Percentiles rank a stretch among this genome's conserved stretches.
Conservation (phyloP, 1,140 invertebrate species). For the Scaptodrosophila lebanonensis region DNA sequence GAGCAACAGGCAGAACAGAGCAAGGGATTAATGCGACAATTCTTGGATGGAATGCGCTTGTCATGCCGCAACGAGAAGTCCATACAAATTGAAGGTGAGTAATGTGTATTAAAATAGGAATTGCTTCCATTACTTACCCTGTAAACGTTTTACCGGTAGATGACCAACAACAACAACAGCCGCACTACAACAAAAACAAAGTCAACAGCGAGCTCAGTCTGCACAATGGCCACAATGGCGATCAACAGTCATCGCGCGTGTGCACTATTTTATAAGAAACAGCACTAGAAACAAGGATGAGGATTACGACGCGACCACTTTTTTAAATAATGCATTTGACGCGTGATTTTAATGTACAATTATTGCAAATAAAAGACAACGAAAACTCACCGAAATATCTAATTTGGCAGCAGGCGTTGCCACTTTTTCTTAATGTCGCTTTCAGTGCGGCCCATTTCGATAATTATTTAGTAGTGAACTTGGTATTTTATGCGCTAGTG, state of each 20-base stretch:
- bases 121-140: slow-evolving; percentile 27
- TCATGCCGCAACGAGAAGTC: slow-evolving; percentile 69
- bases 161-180: slow-evolving; percentile 45
- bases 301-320: slow-evolving; percentile 30
- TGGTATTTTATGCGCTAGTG: too few species aligned
- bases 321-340: slow-evolving; percentile 66
- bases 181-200: slow-evolving; percentile 59
- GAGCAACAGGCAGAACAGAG: slow-evolving; percentile 31
- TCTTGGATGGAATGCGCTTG: slow-evolving; percentile 52
- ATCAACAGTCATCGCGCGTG: slow-evolving; percentile 66
- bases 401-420: too few species aligned
- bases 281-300: slow-evolving; percentile 13
- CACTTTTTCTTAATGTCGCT: background rate
- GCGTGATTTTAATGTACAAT: slow-evolving; percentile 45
- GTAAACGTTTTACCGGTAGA: slow-evolving; percentile 43
- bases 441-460: too few species aligned
- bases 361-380: slow-evolving; percentile 20
- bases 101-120: background rate
- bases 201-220: slow-evolving; percentile 63
- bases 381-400: slow-evolving; percentile 7
- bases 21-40: slow-evolving; percentile 61
- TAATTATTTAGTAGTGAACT: too few species aligned
- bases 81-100: slow-evolving; percentile 62
- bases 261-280: slow-evolving; percentile 74
- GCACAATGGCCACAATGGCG: slow-evolving; percentile 46